Evolutionary conservation across 2,113 vertebrate species (phyloP), one percentile per base, ranked within the genome.

Genomic region (Centropristis striata): DNA sequence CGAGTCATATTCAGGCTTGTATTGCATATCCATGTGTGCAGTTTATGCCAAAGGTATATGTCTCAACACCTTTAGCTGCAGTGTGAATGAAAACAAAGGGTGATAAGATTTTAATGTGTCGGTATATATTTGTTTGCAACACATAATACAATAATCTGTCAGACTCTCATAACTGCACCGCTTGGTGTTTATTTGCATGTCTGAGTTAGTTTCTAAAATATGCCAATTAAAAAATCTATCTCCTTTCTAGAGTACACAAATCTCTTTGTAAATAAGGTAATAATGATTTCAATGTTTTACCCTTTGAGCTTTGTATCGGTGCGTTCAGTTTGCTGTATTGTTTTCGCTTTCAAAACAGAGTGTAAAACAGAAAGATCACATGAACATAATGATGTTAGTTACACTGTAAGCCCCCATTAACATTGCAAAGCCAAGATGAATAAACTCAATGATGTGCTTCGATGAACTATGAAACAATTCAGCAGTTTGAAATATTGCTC

Each of bases 381-480:
- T 44, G 6, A 82, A 18, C 66, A 41, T 80, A 79, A 82, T 71
- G 32, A 65, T 59, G 69, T 85, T 70, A 63, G 75, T 83, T 54
- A 78, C 73, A 63, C 55, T 51, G 36, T 42, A 81, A 72, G 70
- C 81, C 58, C 36, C 32, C 57, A 83, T 85, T 84, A 87, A 64
- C 71, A 78, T 75, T 47, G 67, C 71, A 78, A 55, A 80, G 71
- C 57, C 68, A 61, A 49, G 63, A 88, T 25, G 21, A 85, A 83
- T 75, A 77, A 90, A 82, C 44, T 72, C 81, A 89, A 89, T 88
- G 80, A 86, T 85, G 41, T 85, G 87, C 84, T 91, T 78, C 80
- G 44, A n/a, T 89, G 88, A 92, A 75, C 88, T 88, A 78, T 79
- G 85, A 87, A 87, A 79, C 58, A 71, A 80, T 77, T 90, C 81